These are phyloP conservation scores for Gryllus bimaculatus DNA, from an alignment of 1,140 invertebrate genomes.

Conservation along the genomic window DNA sequence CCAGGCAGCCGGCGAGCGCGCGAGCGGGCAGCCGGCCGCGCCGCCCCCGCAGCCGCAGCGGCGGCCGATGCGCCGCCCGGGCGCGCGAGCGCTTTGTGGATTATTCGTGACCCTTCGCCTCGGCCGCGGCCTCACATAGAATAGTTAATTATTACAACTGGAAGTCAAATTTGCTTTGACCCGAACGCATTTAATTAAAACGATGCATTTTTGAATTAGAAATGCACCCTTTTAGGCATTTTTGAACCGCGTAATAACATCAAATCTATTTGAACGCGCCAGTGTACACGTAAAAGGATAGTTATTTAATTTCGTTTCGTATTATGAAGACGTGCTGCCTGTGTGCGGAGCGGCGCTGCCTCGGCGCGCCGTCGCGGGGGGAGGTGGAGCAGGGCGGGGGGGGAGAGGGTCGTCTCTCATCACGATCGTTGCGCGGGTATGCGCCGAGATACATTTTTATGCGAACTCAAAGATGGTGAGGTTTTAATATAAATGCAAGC, in stretches of 20 bases:
- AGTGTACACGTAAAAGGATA: not conserved
- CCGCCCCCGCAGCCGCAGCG: too few relatives aligned
- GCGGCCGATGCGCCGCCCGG: too few relatives aligned
- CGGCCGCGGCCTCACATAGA: not conserved
- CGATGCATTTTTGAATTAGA: not conserved
- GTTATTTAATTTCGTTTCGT: not conserved
- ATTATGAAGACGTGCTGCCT: not conserved
- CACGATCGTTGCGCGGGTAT: too few relatives aligned
- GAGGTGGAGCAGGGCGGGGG: too few relatives aligned
- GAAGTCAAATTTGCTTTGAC: not conserved
- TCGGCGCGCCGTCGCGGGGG: too few relatives aligned
- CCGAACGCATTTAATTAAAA: not conserved
- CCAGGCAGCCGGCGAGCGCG: too few relatives aligned
- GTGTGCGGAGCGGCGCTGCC: too few relatives aligned
- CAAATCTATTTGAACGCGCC: not conserved
- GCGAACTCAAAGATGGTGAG: not conserved
- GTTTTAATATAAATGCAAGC: constrained; percentile 29
- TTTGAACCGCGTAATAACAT: not conserved
- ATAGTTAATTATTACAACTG: not conserved
- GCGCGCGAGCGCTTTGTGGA: not conserved
- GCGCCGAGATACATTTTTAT: not conserved
- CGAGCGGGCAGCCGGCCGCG: too few relatives aligned
- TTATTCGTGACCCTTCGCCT: not conserved
- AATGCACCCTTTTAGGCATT: not conserved
- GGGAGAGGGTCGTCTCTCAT: too few relatives aligned